These are phyloP conservation scores for Plusia festucae DNA, from an alignment of 2,888 invertebrate species.

Conservation along the genomic window DNA sequence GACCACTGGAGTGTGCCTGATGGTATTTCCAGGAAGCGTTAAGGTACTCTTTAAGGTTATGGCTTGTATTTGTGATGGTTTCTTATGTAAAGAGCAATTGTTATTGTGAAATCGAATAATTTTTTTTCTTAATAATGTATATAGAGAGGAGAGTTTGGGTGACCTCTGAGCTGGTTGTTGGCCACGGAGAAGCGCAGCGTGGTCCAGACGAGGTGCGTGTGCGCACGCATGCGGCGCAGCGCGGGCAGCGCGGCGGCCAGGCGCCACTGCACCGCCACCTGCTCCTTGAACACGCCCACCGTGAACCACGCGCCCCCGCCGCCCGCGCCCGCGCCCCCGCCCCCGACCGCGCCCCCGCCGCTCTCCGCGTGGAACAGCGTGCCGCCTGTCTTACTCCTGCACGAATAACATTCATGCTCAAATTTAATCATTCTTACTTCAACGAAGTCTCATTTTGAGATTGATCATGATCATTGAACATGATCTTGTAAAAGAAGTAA, in stretches of 20 bases:
- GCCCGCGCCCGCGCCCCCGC: slow-evolving; percentile 67
- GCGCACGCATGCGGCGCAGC: slow-evolving; percentile 70
- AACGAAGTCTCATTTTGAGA: no score
- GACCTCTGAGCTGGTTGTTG: slow-evolving; percentile 59
- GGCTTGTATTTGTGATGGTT: no score
- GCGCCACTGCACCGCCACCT: slow-evolving; percentile 92
- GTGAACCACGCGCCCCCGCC: slow-evolving; percentile 85
- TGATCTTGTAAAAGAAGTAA: no score
- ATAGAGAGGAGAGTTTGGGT: no score
- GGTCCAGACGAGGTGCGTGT: slow-evolving; percentile 64
- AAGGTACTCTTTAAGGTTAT: no score
- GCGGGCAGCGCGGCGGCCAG: slow-evolving; percentile 79
- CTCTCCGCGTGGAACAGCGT: slow-evolving; percentile 92
- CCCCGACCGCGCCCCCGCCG: slow-evolving; percentile 55
- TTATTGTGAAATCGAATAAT: no score
- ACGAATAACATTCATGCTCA: not conserved
- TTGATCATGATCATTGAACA: no score
- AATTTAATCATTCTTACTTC: no score
- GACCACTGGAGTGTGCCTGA: no score
- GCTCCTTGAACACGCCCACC: slow-evolving; percentile 92
- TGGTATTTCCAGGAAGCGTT: no score
- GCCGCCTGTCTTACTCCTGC: slow-evolving; percentile 93
- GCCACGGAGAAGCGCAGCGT: slow-evolving; percentile 83
- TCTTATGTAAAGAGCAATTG: no score
- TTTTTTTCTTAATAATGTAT: no score